Evolutionary conservation across 1,140 invertebrate species (phyloP).

Genomic region (Nasonia giraulti): DNA sequence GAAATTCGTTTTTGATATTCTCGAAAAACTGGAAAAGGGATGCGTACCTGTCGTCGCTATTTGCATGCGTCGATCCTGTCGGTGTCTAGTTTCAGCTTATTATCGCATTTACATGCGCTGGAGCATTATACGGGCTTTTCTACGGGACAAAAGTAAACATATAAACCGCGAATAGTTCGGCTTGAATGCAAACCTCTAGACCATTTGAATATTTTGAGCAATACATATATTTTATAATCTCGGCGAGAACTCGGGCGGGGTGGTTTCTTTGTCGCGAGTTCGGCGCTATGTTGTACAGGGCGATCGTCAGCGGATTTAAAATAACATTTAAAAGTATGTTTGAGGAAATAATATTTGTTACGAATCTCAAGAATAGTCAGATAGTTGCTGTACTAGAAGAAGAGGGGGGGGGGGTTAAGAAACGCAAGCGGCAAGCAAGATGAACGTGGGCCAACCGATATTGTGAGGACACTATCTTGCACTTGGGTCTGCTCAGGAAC

Average conservation of each 20-base stretch:
- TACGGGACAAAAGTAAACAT: neutral
- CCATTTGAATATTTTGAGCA: no score
- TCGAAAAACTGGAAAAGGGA: neutral
- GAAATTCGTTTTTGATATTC: neutral
- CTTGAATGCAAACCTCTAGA: no score
- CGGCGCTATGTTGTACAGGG: no score
- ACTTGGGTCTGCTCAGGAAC: slow-evolving; percentile 47
- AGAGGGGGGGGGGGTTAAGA: neutral
- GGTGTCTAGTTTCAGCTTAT: neutral
- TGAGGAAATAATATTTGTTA: no score
- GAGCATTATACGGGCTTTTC: neutral
- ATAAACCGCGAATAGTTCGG: no score
- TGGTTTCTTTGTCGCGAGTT: no score
- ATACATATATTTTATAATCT: no score
- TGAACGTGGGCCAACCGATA: slow-evolving; percentile 63
- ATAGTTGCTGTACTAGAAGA: no score
- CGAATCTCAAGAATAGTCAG: no score
- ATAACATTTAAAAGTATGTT: no score
- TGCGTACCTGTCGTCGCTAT: neutral
- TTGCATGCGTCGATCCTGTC: neutral
- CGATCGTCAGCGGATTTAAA: no score
- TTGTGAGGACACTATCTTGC: slow-evolving; percentile 65
- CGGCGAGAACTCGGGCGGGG: no score
- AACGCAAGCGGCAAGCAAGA: slow-evolving; percentile 4
- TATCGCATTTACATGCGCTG: neutral